A percentile compares a stretch with the other conserved stretches of the same genome.
These are phyloP conservation scores for Chrysomela aeneicollis DNA, from an alignment of 2,888 invertebrate genomes.

Conservation along the genomic window DNA sequence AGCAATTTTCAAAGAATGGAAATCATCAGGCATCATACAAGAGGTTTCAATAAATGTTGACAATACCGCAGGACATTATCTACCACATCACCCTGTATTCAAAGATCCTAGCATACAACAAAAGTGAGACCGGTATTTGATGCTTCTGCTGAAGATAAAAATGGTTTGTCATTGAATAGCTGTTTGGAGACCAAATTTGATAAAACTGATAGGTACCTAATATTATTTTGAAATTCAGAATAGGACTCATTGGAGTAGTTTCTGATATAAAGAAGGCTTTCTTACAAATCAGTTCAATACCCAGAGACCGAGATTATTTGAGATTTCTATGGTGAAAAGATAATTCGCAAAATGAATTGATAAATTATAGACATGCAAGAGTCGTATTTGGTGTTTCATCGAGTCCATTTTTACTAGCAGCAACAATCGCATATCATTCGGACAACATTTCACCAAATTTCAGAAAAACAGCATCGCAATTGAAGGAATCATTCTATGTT, in stretches of 20 bases:
- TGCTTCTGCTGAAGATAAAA: constrained; percentile 19
- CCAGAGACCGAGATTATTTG: constrained; percentile 15
- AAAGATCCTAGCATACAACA: constrained; percentile 21
- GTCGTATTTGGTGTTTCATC: constrained; percentile 30
- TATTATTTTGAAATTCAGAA: constrained; percentile 31
- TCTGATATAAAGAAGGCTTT: constrained; percentile 36
- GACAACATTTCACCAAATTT: background rate
- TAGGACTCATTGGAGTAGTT: constrained; percentile 28
- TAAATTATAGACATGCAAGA: constrained; percentile 5
- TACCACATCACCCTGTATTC: constrained; percentile 17
- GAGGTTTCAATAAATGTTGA: background rate
- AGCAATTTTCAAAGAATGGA: constrained; percentile 8
- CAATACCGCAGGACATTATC: background rate
- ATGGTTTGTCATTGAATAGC: constrained; percentile 36
- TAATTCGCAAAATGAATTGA: constrained; percentile 6
- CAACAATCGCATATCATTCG: constrained; percentile 28
- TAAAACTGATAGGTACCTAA: constrained; percentile 34
- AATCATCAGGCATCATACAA: background rate
- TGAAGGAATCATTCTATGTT: constrained; percentile 20
- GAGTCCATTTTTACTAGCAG: constrained; percentile 28
- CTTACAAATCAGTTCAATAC: constrained; percentile 28
- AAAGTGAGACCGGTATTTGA: constrained; percentile 33
- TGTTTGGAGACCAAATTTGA: constrained; percentile 35
- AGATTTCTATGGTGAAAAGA: constrained; percentile 26
- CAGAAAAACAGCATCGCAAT: background rate